phyloP scores from a whole-genome alignment of 2,113 vertebrate species.

The Syngnathus floridae region DNA sequence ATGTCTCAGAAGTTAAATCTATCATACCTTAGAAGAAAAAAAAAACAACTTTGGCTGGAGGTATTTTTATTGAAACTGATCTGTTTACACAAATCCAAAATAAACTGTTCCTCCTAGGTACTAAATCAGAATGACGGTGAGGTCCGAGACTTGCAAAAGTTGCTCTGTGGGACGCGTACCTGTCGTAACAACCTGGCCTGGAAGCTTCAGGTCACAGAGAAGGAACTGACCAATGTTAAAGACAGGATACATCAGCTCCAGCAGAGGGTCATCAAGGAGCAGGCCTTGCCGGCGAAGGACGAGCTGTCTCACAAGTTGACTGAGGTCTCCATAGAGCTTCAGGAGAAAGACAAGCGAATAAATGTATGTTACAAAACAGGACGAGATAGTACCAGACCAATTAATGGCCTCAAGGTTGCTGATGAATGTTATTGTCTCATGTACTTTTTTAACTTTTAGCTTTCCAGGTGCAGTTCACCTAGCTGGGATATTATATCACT shows the following conservation, averaged over 20 bases:
- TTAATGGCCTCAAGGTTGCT: neutral
- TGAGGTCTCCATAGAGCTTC: conserved; percentile 38
- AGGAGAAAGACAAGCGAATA: conserved; percentile 64
- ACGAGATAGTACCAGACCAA: too few species aligned
- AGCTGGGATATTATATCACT: neutral
- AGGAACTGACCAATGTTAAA: conserved; percentile 53
- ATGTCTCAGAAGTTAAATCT: neutral
- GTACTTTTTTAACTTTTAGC: neutral
- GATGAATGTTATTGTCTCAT: neutral
- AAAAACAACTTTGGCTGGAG: neutral
- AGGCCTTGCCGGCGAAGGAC: conserved; percentile 63
- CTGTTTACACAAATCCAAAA: neutral
- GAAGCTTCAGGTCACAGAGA: conserved; percentile 44
- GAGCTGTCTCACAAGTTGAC: conserved; percentile 61
- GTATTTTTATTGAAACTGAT: neutral
- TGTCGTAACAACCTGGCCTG: conserved; percentile 51
- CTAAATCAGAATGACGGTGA: conserved; percentile 55
- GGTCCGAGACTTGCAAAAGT: conserved; percentile 32
- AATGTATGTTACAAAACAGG: conserved; percentile 50
- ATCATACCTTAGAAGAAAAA: neutral
- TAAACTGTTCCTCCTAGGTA: conserved; percentile 34
- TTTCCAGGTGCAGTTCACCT: neutral
- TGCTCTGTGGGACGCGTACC: conserved; percentile 33
- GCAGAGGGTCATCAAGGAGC: conserved; percentile 59
- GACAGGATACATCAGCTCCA: conserved; percentile 51